Conservation (phyloP, 2,888 invertebrate genomes). For the Bursaphelenchus okinawaensis region DNA sequence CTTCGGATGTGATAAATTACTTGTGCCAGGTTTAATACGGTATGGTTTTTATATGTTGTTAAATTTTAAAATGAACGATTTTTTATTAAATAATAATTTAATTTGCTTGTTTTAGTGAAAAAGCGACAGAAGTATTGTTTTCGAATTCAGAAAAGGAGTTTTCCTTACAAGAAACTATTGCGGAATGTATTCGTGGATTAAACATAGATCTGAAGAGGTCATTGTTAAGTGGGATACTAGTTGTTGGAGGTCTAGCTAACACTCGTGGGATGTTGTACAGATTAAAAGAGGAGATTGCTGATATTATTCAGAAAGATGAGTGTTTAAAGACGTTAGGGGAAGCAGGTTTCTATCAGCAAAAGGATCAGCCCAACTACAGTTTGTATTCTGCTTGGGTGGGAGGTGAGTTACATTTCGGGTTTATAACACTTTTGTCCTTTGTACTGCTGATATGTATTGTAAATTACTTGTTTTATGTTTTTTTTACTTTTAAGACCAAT, state of each 20-base stretch:
- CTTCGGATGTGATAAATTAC: slow-evolving; percentile 25
- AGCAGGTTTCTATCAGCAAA: slow-evolving; percentile 22
- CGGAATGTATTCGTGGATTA: neutral
- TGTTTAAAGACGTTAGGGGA: slow-evolving; percentile 13
- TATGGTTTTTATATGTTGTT: neutral
- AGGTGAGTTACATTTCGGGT: too few species aligned
- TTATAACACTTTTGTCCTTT: too few species aligned
- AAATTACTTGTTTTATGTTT: too few species aligned
- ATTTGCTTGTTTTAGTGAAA: slow-evolving; percentile 65
- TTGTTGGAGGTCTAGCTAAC: slow-evolving; percentile 80
- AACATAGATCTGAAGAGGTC: neutral
- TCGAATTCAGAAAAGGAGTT: slow-evolving; percentile 5
- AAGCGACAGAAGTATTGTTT: slow-evolving; percentile 78
- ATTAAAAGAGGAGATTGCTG: slow-evolving; percentile 71
- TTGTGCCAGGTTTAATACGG: slow-evolving; percentile 31
- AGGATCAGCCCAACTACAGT: slow-evolving; percentile 11
- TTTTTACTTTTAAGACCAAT: too few species aligned
- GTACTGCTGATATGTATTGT: too few species aligned
- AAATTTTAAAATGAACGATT: neutral
- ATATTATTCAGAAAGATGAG: slow-evolving; percentile 62
- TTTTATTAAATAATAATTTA: neutral
- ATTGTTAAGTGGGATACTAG: slow-evolving; percentile 65
- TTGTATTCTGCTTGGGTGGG: slow-evolving; percentile 33
- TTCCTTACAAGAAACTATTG: neutral
- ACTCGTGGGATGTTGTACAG: slow-evolving; percentile 77